Conservation (phyloP, 2,888 invertebrate genomes). For the Metalampra italica region DNA sequence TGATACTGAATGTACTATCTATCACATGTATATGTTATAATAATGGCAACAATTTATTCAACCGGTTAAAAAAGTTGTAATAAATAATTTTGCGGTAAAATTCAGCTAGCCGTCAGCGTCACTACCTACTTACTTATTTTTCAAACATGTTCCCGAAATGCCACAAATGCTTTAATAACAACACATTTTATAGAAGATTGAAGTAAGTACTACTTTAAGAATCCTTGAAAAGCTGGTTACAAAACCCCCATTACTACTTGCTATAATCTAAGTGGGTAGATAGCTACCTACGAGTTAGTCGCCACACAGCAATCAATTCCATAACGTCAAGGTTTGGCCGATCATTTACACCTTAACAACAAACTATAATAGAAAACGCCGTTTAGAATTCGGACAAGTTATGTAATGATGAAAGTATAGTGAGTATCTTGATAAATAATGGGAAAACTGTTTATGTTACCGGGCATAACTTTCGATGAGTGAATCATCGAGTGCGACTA, state of each 20-base stretch:
- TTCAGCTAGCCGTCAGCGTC: no score
- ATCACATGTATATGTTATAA: no score
- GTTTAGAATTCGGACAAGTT: neutral
- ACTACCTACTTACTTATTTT: no score
- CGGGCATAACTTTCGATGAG: slow-evolving; percentile 9
- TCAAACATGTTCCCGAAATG: no score
- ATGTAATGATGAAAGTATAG: neutral
- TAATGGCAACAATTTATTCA: no score
- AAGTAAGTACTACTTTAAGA: slow-evolving; percentile 10
- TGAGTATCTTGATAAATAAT: neutral
- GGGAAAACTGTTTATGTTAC: neutral
- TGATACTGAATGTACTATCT: no score
- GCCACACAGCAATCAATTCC: slow-evolving; percentile 6
- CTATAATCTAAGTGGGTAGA: slow-evolving; percentile 2
- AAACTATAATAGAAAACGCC: neutral
- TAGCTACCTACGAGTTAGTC: neutral
- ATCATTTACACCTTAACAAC: neutral
- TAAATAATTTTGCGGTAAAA: no score
- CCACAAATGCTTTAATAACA: neutral
- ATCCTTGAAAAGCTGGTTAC: slow-evolving; percentile 27
- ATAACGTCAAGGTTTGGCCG: slow-evolving; percentile 7
- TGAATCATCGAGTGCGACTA: slow-evolving; percentile 11
- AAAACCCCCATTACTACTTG: slow-evolving; percentile 18
- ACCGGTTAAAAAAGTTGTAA: no score
- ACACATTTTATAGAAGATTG: neutral